A percentile compares a stretch with the other conserved stretches of the same genome.
These are phyloP conservation scores for Mactra quadrangularis DNA, from an alignment of 1,140 invertebrate genomes.

Conservation along the genomic window DNA sequence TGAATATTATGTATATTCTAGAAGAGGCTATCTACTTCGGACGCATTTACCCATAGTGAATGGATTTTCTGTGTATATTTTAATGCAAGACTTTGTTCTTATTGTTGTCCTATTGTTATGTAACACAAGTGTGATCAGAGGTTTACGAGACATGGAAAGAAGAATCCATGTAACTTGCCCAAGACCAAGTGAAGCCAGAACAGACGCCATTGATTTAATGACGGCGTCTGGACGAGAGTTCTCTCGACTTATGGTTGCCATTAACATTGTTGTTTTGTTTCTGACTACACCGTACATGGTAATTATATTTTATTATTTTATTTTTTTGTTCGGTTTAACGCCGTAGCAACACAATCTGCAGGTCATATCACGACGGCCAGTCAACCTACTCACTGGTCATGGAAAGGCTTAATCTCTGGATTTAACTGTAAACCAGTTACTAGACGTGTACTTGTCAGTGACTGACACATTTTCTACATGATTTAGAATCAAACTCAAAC, in stretches of 20 bases:
- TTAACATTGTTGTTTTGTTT: constrained; percentile 42
- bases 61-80: constrained; percentile 1
- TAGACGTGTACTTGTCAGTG: too few relatives aligned
- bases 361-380: too few relatives aligned
- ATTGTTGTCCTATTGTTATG: constrained; percentile 26
- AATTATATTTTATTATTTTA: constrained; percentile 9
- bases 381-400: too few relatives aligned
- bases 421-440: too few relatives aligned
- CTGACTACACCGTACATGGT: constrained; percentile 47
- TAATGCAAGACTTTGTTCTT: constrained; percentile 31
- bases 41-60: not conserved
- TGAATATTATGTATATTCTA: constrained; percentile 24
- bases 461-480: not conserved
- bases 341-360: too few relatives aligned
- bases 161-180: constrained; percentile 27
- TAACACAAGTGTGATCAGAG: constrained; percentile 40
- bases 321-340: too few relatives aligned
- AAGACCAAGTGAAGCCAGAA: not conserved
- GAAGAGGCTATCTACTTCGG: not conserved
- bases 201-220: constrained; percentile 15
- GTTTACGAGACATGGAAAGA: constrained; percentile 25
- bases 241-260: constrained; percentile 43
- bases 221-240: constrained; percentile 21
- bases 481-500: not conserved
- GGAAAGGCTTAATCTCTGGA: too few relatives aligned